Conservation (phyloP, 2,113 vertebrate genomes). For the Pavo muticus region DNA sequence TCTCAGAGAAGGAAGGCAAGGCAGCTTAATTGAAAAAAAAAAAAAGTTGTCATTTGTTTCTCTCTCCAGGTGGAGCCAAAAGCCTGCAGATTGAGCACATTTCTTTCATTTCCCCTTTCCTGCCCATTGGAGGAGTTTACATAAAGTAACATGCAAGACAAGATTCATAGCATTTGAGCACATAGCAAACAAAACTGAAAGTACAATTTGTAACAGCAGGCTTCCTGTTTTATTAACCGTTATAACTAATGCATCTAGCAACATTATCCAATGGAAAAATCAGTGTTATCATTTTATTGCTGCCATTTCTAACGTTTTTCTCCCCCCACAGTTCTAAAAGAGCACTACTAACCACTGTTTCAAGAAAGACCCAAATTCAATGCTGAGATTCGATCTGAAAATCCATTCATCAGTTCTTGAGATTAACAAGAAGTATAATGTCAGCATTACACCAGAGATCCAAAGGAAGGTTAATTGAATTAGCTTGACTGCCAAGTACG, state of each 20-base stretch:
- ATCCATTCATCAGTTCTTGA: background rate
- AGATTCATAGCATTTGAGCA: background rate
- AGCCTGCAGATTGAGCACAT: fast-evolving
- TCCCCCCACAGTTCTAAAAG: background rate
- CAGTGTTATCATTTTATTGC: background rate
- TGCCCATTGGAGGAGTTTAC: background rate
- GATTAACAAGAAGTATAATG: background rate
- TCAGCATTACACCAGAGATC: background rate
- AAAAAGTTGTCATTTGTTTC: background rate
- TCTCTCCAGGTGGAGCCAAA: conserved; percentile 62
- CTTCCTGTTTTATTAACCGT: background rate
- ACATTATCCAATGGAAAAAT: background rate
- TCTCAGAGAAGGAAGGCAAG: background rate
- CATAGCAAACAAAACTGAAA: background rate
- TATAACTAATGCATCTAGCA: background rate
- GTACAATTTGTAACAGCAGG: background rate
- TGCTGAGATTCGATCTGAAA: background rate
- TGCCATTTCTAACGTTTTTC: background rate
- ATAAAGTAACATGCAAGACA: background rate
- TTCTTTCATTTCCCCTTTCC: background rate
- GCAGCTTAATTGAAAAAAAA: background rate
- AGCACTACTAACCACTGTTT: background rate
- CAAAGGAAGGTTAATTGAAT: background rate
- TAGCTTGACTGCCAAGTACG: background rate
- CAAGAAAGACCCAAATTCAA: background rate